Evolutionary conservation across 2,113 vertebrate genomes (phyloP).

Genomic region (Scytalopus superciliaris): DNA sequence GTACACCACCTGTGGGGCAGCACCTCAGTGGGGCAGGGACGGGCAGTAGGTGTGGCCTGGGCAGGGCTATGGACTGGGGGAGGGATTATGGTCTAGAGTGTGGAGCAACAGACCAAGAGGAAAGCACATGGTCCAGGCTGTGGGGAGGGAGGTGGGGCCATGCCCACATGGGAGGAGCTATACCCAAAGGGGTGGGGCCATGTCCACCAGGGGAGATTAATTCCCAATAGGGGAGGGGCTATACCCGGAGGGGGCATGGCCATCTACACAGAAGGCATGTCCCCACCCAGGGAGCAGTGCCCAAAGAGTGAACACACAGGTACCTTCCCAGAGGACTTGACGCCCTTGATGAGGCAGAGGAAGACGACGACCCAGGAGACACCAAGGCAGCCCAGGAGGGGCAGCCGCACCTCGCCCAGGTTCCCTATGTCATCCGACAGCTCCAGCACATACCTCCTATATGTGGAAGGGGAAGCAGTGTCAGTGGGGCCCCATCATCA

Average conservation of each 20-base stretch:
- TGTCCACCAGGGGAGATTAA: rapidly evolving
- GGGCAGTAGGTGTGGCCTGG: neutral
- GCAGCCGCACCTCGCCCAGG: constrained; percentile 91
- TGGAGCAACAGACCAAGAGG: neutral
- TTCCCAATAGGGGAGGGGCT: neutral
- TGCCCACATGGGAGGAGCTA: neutral
- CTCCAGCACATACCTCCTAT: constrained; percentile 90
- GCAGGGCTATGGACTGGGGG: neutral
- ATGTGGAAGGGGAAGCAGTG: rapidly evolving
- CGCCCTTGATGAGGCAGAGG: constrained; percentile 95
- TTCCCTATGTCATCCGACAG: constrained; percentile 92
- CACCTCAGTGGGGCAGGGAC: neutral
- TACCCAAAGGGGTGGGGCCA: neutral
- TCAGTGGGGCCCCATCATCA: neutral
- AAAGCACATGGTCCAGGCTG: neutral
- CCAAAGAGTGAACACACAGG: neutral
- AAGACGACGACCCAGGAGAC: constrained; percentile 96
- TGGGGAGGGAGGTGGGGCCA: neutral
- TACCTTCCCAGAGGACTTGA: constrained; percentile 98
- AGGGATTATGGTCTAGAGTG: neutral
- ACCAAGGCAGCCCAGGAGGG: constrained; percentile 91
- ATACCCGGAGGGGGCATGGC: neutral
- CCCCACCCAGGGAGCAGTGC: rapidly evolving
- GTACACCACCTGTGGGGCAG: constrained; percentile 87
- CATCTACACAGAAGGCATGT: neutral